Conservation (phyloP, 1,140 invertebrate genomes). For the Scaptomyza graminum region DNA sequence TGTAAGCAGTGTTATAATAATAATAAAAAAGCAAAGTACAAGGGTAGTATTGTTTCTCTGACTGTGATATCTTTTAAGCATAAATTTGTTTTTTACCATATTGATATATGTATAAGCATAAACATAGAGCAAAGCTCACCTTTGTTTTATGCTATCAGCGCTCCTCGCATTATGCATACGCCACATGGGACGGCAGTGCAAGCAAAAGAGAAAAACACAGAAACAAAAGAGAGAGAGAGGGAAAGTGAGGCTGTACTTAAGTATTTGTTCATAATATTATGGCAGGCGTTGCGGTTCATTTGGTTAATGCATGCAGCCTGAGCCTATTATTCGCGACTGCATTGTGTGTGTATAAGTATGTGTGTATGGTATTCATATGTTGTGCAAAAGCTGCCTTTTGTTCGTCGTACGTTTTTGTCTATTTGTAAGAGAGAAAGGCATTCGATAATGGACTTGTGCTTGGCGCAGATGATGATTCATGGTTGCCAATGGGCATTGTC, state of each 20-base stretch:
- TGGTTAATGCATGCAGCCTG: slow-evolving; percentile 74
- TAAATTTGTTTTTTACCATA: too few species aligned
- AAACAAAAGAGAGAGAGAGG: background rate
- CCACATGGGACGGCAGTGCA: slow-evolving; percentile 30
- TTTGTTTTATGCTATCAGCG: slow-evolving; percentile 22
- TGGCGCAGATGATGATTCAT: slow-evolving; percentile 15
- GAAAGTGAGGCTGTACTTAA: slow-evolving; percentile 16
- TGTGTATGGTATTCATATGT: slow-evolving; percentile 27
- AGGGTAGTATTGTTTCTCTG: too few species aligned
- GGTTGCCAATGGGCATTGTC: slow-evolving; percentile 3
- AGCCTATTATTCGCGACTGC: slow-evolving; percentile 72
- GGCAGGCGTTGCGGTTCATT: slow-evolving; percentile 73
- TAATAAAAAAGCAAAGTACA: too few species aligned
- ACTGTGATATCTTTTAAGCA: too few species aligned
- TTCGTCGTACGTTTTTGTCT: slow-evolving; percentile 45
- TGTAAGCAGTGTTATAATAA: background rate
- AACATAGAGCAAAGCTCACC: background rate
- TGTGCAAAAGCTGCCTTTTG: slow-evolving; percentile 42
- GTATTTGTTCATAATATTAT: slow-evolving; percentile 58
- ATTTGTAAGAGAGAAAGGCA: slow-evolving; percentile 31
- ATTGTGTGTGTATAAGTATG: slow-evolving; percentile 47
- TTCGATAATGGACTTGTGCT: slow-evolving; percentile 29
- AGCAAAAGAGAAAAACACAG: too few species aligned
- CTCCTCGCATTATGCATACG: slow-evolving; percentile 55
- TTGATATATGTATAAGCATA: too few species aligned